A percentile compares a stretch with the other conserved stretches of the same genome.
Evolutionary conservation across 92 coral and sea anemone genomes (phyloP).

Genomic region (Zoanthus sansibaricus): DNA sequence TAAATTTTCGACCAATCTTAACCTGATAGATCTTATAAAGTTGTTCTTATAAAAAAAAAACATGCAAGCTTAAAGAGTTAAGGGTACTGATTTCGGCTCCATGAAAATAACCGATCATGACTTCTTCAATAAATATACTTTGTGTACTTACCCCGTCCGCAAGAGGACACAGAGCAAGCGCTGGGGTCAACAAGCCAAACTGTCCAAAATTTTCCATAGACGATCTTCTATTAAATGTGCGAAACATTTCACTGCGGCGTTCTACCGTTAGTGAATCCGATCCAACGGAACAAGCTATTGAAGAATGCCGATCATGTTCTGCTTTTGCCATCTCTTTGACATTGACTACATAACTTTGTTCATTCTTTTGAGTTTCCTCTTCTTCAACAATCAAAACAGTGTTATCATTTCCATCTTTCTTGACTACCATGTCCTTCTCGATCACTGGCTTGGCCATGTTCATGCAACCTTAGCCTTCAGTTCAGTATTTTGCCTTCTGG

Average conservation of each 20-base stretch:
- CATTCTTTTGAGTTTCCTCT: slow-evolving; percentile 11
- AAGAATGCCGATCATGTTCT: slow-evolving; percentile 54
- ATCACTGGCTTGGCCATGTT: slow-evolving; percentile 8
- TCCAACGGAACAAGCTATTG: slow-evolving; percentile 60
- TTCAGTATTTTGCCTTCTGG: no score
- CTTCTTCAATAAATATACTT: not conserved
- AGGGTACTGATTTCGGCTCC: no score
- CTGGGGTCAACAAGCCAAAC: slow-evolving; percentile 89
- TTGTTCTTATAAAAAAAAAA: no score
- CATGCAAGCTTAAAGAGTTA: no score
- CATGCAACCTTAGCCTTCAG: not conserved
- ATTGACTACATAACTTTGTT: not conserved
- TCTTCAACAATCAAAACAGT: slow-evolving; percentile 54
- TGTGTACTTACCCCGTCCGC: slow-evolving; percentile 85
- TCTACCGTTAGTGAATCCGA: slow-evolving; percentile 4
- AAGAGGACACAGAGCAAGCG: slow-evolving; percentile 78
- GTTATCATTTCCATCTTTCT: slow-evolving; percentile 37
- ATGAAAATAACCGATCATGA: not conserved
- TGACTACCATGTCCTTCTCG: slow-evolving; percentile 15
- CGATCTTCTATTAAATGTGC: slow-evolving; percentile 78
- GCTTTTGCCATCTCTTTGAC: slow-evolving; percentile 13
- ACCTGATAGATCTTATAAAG: no score
- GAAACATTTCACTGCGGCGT: slow-evolving; percentile 50
- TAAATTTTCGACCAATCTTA: no score
- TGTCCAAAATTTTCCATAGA: slow-evolving; percentile 92